A percentile compares a stretch with the other conserved stretches of the same genome.
Evolutionary conservation across 2,113 vertebrate species (phyloP).

Genomic region (Leptodactylus fuscus): DNA sequence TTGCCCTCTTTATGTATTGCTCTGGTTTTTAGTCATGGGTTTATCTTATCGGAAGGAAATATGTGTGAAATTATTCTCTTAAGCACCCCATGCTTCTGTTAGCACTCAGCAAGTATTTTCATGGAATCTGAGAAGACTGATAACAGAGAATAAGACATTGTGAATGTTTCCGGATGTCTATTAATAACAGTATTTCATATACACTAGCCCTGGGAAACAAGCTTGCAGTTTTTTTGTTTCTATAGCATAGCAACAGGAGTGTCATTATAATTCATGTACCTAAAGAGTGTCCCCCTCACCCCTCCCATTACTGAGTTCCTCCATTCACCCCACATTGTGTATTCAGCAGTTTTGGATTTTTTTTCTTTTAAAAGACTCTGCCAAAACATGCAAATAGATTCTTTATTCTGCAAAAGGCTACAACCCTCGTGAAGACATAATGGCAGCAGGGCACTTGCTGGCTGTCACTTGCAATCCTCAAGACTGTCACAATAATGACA

Average conservation of each 20-base stretch:
- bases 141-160: not conserved
- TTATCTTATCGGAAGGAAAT: not conserved
- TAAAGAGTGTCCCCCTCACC: too few species aligned
- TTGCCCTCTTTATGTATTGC: too few species aligned
- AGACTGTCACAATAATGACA: constrained; percentile 47
- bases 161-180: not conserved
- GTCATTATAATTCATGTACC: too few species aligned
- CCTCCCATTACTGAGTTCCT: too few species aligned
- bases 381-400: constrained; percentile 18
- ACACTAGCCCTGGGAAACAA: too few species aligned
- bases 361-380: not conserved
- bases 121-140: not conserved
- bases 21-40: too few species aligned
- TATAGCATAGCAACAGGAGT: too few species aligned
- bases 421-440: not conserved
- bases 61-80: not conserved
- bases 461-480: constrained; percentile 44
- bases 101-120: not conserved
- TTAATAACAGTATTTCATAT: not conserved
- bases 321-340: not conserved
- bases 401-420: constrained; percentile 50
- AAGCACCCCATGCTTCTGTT: not conserved
- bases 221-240: too few species aligned
- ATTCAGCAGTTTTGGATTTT: not conserved
- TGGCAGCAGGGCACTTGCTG: constrained; percentile 42